These are phyloP conservation scores for Clarias platycephalus DNA, from an alignment of 2,797 vertebrate genomes.

Conservation along the genomic window DNA sequence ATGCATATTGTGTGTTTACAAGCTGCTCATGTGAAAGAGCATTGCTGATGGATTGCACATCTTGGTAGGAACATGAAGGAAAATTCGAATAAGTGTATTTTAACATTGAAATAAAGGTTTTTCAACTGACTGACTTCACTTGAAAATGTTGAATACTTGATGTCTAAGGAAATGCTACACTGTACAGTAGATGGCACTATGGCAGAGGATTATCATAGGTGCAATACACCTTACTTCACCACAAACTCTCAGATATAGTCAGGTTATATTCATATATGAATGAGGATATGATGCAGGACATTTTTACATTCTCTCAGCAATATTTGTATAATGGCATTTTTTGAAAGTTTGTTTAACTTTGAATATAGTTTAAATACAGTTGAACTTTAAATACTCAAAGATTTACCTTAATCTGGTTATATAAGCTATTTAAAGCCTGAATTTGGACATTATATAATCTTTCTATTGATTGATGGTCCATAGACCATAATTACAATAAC, in stretches of 20 bases:
- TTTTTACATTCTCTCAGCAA: background rate
- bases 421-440: background rate
- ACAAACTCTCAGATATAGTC: background rate
- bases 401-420: background rate
- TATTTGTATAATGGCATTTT: background rate
- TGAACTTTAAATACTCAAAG: background rate
- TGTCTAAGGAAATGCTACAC: background rate
- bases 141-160: background rate
- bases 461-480: background rate
- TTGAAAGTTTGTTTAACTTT: background rate
- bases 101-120: slow-evolving; percentile 74
- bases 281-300: background rate
- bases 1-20: slow-evolving; percentile 65
- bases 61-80: slow-evolving; percentile 63
- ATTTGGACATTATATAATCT: too few species aligned
- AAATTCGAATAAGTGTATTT: slow-evolving; percentile 64
- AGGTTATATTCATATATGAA: background rate
- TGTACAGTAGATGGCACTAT: slow-evolving; percentile 7
- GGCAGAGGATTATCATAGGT: background rate
- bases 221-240: background rate
- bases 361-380: background rate
- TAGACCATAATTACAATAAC: background rate
- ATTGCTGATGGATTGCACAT: slow-evolving; percentile 73
- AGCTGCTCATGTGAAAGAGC: slow-evolving; percentile 65
- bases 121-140: slow-evolving; percentile 59